Conservation (phyloP, 2,113 vertebrate species). For the Nothobranchius kuhntae region DNA sequence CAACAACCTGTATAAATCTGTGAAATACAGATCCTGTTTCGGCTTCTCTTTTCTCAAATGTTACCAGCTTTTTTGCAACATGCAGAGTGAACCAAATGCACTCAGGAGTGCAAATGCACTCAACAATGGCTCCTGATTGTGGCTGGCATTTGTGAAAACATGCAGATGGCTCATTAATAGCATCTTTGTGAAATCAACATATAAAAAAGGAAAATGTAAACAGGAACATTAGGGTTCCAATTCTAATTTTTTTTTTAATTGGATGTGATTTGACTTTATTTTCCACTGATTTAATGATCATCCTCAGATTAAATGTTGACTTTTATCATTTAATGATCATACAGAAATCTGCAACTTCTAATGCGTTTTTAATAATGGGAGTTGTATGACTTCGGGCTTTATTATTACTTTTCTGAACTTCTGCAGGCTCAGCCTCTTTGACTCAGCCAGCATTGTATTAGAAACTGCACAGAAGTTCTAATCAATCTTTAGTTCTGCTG, state of each 20-base stretch:
- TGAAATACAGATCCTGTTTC: no score
- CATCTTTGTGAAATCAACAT: neutral
- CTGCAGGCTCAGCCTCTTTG: neutral
- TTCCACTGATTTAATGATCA: neutral
- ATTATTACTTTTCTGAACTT: neutral
- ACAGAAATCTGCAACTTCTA: neutral
- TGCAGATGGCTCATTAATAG: neutral
- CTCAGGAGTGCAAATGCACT: neutral
- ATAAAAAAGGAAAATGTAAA: neutral
- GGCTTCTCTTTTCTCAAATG: no score
- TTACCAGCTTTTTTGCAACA: no score
- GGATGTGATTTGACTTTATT: no score
- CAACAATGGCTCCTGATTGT: neutral
- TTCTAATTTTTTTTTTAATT: neutral
- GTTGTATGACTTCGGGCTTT: neutral
- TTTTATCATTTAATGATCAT: neutral
- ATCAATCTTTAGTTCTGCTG: slow-evolving; percentile 6
- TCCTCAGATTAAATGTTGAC: neutral
- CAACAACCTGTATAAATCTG: no score
- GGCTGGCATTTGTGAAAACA: neutral
- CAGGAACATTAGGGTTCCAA: neutral
- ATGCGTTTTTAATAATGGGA: neutral
- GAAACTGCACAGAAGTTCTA: neutral
- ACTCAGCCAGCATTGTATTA: neutral
- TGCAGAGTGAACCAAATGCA: neutral